Base-by-base conservation (phyloP, 2,888 invertebrate genomes). In the Enchytraeus crypticus region DNA sequence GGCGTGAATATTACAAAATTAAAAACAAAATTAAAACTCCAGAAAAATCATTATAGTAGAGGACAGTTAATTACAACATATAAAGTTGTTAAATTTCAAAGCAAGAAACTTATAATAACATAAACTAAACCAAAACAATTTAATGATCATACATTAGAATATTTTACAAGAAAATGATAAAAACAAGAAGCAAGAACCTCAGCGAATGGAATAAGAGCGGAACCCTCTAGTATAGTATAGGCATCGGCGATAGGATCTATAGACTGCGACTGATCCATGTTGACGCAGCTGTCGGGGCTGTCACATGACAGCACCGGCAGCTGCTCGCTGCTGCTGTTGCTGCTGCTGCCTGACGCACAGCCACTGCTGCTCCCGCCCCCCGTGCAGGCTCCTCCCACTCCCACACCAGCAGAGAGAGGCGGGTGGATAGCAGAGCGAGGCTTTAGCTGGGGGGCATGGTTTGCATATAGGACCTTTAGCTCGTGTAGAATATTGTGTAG, bases 161-260 rank as follows among this genome's bases (percentile, higher is more conserved):
- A n/a, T n/a, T n/a, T n/a, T n/a, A n/a, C n/a, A n/a, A n/a, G n/a
- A n/a, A n/a, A n/a, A n/a, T n/a, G n/a, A n/a, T n/a, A n/a, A n/a
- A n/a, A n/a, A n/a, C n/a, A n/a, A n/a, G n/a, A n/a, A n/a, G n/a
- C n/a, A n/a, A n/a, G n/a, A n/a, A 74, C 72, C 68, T 75, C 75
- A 45, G 74, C 64, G 59, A 71, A 75, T 27, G 75, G 74, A 38
- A 75, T 67, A 11, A 75, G 67, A 5, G 73, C 72, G 43, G 75
- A 75, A 11, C 74, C 74, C 61, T 75, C 75, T 30, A 75, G 56
- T 11, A 75, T 72, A 53, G 69, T 65, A 61, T 66, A 74, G 61
- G 75, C 69, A 53, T 75, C 74, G 55, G 71, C 66, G 29, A 73
- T 70, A 23, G 69, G 70, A 43, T 72, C 72, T n/a, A 71, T 65